Percentiles rank a stretch among this genome's conserved stretches.
Conservation (phyloP, 2,797 vertebrate species). For the Danio aesculapii region DNA sequence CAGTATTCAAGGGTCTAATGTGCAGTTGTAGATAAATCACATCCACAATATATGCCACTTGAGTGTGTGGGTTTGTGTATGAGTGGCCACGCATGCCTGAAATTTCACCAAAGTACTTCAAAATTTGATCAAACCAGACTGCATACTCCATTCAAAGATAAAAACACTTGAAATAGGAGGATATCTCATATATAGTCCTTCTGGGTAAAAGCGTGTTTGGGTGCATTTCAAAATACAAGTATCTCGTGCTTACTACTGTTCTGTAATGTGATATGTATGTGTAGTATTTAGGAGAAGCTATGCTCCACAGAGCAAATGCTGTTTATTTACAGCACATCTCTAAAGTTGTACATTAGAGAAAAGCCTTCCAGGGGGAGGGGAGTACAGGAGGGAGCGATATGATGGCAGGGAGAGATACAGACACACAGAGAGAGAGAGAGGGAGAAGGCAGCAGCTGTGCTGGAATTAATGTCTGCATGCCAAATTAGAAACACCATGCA, state of each 20-base stretch:
- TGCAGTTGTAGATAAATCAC: neutral
- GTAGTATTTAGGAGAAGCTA: slow-evolving; percentile 80
- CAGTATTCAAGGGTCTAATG: neutral
- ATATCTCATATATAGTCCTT: neutral
- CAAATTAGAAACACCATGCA: slow-evolving; percentile 89
- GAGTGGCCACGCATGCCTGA: slow-evolving; percentile 2
- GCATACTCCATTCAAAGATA: neutral
- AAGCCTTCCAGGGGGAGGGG: slow-evolving; percentile 84
- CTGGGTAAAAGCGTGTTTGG: neutral
- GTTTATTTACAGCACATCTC: slow-evolving; percentile 91
- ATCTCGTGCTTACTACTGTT: slow-evolving; percentile 41
- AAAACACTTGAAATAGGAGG: neutral
- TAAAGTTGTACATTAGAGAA: slow-evolving; percentile 88
- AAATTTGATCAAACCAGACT: neutral
- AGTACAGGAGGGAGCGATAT: slow-evolving; percentile 50
- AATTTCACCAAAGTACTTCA: neutral
- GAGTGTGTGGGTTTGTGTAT: slow-evolving; percentile 5
- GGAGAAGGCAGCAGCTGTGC: slow-evolving; percentile 84
- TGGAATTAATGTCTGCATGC: slow-evolving; percentile 91
- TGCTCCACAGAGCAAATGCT: slow-evolving; percentile 93
- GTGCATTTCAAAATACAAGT: slow-evolving; percentile 49
- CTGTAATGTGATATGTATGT: slow-evolving; percentile 34
- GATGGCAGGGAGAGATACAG: slow-evolving; percentile 70
- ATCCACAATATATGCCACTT: slow-evolving; percentile 52
- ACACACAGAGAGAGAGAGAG: slow-evolving; percentile 50